Evolutionary conservation across 2,797 vertebrate species (phyloP).

Genomic region (Peromyscus nudipes): DNA sequence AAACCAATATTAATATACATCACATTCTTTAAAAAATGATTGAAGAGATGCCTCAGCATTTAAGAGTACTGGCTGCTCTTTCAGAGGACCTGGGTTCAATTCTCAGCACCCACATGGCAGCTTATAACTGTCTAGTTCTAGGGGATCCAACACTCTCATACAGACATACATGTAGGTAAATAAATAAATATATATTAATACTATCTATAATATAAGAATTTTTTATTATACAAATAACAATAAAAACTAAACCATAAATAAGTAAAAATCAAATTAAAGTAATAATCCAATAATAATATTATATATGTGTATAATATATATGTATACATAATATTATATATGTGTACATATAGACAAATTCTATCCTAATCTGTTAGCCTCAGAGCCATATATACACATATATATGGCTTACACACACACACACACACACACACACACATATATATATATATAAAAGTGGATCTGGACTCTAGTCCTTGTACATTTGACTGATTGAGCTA

Average conservation of each 20-base stretch:
- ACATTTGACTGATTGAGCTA: background rate
- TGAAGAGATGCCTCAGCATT: background rate
- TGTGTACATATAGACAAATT: background rate
- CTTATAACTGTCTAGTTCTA: background rate
- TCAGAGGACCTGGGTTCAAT: background rate
- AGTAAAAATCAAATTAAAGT: background rate
- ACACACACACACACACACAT: no score
- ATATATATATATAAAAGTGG: background rate
- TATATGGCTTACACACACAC: background rate
- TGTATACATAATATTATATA: background rate
- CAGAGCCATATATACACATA: background rate
- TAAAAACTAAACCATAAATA: background rate
- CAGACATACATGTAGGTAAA: background rate
- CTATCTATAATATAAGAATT: background rate
- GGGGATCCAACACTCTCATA: background rate
- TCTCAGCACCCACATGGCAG: background rate
- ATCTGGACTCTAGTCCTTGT: background rate
- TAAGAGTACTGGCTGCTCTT: background rate
- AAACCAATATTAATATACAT: background rate
- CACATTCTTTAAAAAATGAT: background rate
- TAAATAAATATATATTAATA: background rate
- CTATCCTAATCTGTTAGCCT: background rate
- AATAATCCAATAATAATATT: background rate
- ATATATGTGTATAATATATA: background rate
- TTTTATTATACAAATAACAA: background rate